These are phyloP conservation scores for Schrankia costaestrigalis DNA, from an alignment of 2,888 invertebrate genomes.

Conservation along the genomic window DNA sequence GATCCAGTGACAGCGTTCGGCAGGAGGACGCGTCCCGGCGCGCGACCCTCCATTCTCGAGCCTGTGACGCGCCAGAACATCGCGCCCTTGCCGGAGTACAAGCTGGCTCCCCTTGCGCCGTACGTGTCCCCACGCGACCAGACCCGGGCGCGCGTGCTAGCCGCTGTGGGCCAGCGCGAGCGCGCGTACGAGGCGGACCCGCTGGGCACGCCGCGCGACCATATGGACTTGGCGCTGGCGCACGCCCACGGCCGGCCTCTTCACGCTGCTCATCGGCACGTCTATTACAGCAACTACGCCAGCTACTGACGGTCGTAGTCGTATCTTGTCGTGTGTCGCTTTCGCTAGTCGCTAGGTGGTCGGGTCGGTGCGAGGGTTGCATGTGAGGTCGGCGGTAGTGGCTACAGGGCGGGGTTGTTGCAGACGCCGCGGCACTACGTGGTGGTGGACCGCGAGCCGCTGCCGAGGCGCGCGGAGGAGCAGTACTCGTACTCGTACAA, in stretches of 20 bases:
- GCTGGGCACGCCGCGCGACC: slow-evolving; percentile 81
- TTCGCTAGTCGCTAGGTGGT: slow-evolving; percentile 62
- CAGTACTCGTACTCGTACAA: slow-evolving; percentile 93
- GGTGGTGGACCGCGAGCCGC: slow-evolving; percentile 89
- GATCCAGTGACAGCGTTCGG: slow-evolving; percentile 93
- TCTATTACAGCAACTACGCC: slow-evolving; percentile 79
- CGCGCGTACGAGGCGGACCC: slow-evolving; percentile 80
- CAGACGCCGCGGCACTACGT: slow-evolving; percentile 95
- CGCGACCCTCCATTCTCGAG: slow-evolving; percentile 69
- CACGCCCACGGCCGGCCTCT: slow-evolving; percentile 80
- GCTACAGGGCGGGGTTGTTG: slow-evolving; percentile 77
- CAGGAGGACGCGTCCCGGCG: slow-evolving; percentile 79
- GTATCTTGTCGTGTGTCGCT: slow-evolving; percentile 65
- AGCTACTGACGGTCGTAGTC: slow-evolving; percentile 58
- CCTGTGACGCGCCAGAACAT: slow-evolving; percentile 83
- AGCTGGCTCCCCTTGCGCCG: slow-evolving; percentile 82
- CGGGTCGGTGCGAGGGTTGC: slow-evolving; percentile 59
- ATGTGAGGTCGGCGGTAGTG: slow-evolving; percentile 52
- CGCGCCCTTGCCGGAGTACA: slow-evolving; percentile 79
- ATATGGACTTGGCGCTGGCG: slow-evolving; percentile 84
- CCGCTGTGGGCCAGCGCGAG: slow-evolving; percentile 80
- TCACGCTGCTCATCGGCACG: slow-evolving; percentile 71
- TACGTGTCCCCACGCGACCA: slow-evolving; percentile 85
- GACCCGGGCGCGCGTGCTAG: slow-evolving; percentile 83
- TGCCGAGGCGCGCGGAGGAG: slow-evolving; percentile 86